Conservation (phyloP, 2,113 vertebrate species). For the Todiramphus saurophagus region DNA sequence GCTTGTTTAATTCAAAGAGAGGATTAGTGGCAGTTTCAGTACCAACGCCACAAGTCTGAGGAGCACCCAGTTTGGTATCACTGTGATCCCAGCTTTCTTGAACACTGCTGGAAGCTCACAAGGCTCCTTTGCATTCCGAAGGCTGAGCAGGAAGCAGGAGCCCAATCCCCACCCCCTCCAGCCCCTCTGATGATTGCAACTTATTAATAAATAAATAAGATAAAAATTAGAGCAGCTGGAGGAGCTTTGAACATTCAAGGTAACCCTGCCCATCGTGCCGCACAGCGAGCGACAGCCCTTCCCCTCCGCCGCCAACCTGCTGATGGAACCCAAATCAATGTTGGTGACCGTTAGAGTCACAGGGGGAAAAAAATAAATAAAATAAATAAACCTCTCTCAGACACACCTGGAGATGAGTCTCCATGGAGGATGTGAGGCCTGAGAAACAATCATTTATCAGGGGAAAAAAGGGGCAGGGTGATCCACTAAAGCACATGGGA, state of each 20-base stretch:
- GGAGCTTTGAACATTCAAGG: neutral
- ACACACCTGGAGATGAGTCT: neutral
- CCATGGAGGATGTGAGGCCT: neutral
- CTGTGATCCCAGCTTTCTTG: neutral
- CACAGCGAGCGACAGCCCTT: neutral
- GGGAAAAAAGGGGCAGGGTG: accelerated
- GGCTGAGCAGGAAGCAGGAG: neutral
- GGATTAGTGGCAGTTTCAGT: neutral
- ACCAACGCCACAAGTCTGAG: neutral
- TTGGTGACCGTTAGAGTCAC: neutral
- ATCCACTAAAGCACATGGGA: neutral
- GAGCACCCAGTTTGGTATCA: neutral
- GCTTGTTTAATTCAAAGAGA: neutral
- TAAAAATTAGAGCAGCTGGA: constrained; percentile 14
- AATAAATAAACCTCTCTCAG: neutral
- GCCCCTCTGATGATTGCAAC: neutral
- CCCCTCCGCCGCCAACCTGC: neutral
- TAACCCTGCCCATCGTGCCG: neutral
- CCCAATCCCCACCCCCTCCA: neutral
- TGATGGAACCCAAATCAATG: neutral
- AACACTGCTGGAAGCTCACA: neutral
- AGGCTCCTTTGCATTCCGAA: constrained; percentile 9
- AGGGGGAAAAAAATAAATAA: too few species aligned
- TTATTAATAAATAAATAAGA: neutral
- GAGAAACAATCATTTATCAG: neutral